Evolutionary conservation across 1,140 invertebrate genomes (phyloP), one percentile per base, ranked within the genome.

Genomic region (Phortica variegata): DNA sequence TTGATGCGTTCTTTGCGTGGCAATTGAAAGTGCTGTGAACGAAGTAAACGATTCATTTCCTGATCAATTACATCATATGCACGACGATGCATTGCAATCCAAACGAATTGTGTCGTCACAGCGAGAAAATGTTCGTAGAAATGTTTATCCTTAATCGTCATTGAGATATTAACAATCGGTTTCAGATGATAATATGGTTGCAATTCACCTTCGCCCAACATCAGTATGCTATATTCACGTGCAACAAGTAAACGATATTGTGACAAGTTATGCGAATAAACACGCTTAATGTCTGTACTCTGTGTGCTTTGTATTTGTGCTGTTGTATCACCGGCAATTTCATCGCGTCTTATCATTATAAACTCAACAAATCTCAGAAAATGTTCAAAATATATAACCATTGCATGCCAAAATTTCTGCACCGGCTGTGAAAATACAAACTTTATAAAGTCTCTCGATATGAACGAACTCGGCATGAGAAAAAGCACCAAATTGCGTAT

Each of bases 371-470:
- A n/a, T 43, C 49, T 54, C 16, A 58, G 9, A 44, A 47, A 58
- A 32, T 58, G 37, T 26, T 58, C 55, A 33, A 58, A 58, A 49
- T 58, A 58, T 4, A 54, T 58, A 17, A 58, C 41, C 15, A 58
- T 26, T 2, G 55, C 34, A 29, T 50, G 40, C 2, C 54, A 36
- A 20, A 58, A 48, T 23, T 26, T 9, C 36, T 58, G 36, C 2
- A 58, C 43, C 0, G 44, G 38, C 21, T 45, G 19, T 0, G 39
- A 44, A 21, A 47, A 36, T 3, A 58, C 7, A 29, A 58, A 58
- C 9, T 26, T 17, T 18, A 58, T 23, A 41, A 58, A 54, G 41
- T 50, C 33, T 4, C 39, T 41, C 0, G 39, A 39, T 9, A 54
- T 16, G 0, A 46, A 37, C 19, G 54, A 44, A 5, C 43, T 19